These are phyloP conservation scores for Thecophora atra DNA, from an alignment of 2,888 invertebrate genomes.

Conservation along the genomic window DNA sequence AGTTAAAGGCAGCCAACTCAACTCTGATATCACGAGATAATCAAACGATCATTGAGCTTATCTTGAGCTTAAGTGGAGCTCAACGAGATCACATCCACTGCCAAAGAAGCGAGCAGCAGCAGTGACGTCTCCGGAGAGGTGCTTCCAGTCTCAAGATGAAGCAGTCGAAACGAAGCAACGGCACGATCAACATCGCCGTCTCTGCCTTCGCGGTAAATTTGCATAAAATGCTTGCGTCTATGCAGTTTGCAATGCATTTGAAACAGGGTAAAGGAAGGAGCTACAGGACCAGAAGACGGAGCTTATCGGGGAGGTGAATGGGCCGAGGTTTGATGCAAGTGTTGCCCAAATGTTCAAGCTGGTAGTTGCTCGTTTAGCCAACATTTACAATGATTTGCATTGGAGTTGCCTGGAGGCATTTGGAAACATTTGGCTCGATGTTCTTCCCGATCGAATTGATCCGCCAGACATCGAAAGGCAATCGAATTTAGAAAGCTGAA, in stretches of 20 bases:
- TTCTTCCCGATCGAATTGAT: conserved; percentile 7
- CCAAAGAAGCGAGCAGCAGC: conserved; percentile 1
- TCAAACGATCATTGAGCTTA: conserved; percentile 10
- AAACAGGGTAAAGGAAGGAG: background rate
- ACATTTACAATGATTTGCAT: conserved; percentile 30
- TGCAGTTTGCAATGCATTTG: background rate
- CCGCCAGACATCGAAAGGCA: background rate
- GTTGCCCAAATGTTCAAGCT: conserved; percentile 29
- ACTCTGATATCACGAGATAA: conserved; percentile 10
- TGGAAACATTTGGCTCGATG: background rate
- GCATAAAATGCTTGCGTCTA: conserved; percentile 30
- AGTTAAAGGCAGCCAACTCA: background rate
- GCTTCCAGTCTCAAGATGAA: background rate
- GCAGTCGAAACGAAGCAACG: background rate
- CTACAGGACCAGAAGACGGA: background rate
- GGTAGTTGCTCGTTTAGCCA: conserved; percentile 27
- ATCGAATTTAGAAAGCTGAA: conserved; percentile 27
- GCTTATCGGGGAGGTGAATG: background rate
- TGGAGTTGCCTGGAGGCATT: background rate
- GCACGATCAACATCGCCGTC: background rate
- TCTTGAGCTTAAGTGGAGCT: conserved; percentile 26
- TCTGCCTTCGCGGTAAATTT: conserved; percentile 27
- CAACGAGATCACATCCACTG: conserved; percentile 19
- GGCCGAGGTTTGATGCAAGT: background rate
- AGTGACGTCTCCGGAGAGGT: background rate